Evolutionary conservation across 2,888 invertebrate genomes (phyloP).

Genomic region (Aethes cnicana): DNA sequence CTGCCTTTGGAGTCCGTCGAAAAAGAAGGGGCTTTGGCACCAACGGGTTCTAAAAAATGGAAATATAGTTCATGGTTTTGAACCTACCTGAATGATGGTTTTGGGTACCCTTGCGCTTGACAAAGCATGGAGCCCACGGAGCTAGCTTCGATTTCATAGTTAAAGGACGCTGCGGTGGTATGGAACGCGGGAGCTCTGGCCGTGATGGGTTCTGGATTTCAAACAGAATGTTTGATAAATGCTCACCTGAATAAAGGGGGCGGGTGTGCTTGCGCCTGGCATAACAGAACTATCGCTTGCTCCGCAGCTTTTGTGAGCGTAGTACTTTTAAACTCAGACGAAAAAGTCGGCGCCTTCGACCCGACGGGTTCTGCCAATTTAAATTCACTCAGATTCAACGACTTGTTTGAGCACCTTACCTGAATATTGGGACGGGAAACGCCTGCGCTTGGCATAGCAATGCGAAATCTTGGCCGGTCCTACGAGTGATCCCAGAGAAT

Average conservation of each 20-base stretch:
- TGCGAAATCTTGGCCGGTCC: constrained; percentile 84
- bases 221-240: constrained; percentile 41
- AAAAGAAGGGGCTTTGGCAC: constrained; percentile 84
- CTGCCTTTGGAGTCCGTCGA: constrained; percentile 84
- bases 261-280: constrained; percentile 87
- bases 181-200: constrained; percentile 78
- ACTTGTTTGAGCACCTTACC: constrained; percentile 54
- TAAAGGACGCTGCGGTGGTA: constrained; percentile 76
- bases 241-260: constrained; percentile 86
- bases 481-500: constrained; percentile 86
- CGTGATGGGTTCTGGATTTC: constrained; percentile 74
- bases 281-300: constrained; percentile 83
- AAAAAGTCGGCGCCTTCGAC: constrained; percentile 83
- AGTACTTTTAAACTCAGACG: constrained; percentile 81
- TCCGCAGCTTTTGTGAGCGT: constrained; percentile 79
- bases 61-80: constrained; percentile 36
- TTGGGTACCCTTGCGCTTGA: constrained; percentile 83
- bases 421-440: constrained; percentile 85
- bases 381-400: constrained; percentile 17
- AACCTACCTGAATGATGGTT: constrained; percentile 86
- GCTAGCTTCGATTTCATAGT: constrained; percentile 64
- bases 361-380: constrained; percentile 81
- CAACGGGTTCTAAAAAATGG: constrained; percentile 81
- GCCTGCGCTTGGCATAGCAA: constrained; percentile 90
- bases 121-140: constrained; percentile 77